A percentile compares a stretch with the other conserved stretches of the same genome.
These are phyloP conservation scores for Cochlearius cochlearius DNA, from an alignment of 2,113 vertebrate species.

Conservation along the genomic window DNA sequence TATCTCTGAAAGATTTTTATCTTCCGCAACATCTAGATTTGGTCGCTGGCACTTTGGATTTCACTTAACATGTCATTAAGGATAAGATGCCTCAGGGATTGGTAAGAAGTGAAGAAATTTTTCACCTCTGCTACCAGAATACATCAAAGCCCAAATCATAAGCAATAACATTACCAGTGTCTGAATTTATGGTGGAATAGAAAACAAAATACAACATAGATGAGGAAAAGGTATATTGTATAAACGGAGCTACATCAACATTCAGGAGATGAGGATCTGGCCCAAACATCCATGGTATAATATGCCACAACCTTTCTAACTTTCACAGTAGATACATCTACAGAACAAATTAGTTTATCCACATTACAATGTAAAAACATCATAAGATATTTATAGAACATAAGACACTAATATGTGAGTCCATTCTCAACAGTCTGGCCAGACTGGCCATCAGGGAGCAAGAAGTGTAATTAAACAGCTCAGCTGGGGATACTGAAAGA, in stretches of 20 bases:
- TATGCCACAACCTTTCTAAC: not conserved
- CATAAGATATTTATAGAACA: conserved; percentile 7
- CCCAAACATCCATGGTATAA: not conserved
- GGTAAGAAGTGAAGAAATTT: not conserved
- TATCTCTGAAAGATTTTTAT: not conserved
- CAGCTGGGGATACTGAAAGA: not conserved
- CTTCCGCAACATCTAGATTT: not conserved
- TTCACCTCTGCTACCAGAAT: not conserved
- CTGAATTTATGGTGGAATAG: not conserved
- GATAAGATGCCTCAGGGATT: not conserved
- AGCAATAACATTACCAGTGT: not conserved
- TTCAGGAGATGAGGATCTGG: not conserved
- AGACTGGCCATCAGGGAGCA: not conserved
- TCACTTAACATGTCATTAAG: not conserved
- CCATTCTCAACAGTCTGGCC: not conserved
- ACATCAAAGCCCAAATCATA: not conserved
- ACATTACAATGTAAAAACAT: not conserved
- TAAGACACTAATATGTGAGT: not conserved
- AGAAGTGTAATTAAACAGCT: not conserved
- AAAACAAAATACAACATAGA: not conserved
- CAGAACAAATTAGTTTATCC: not conserved
- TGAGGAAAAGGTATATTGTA: not conserved
- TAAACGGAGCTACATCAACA: not conserved
- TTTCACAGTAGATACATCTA: not conserved
- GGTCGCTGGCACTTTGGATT: not conserved